Evolutionary conservation across 2,113 vertebrate genomes (phyloP).

Genomic region (Phocoena sinus): DNA sequence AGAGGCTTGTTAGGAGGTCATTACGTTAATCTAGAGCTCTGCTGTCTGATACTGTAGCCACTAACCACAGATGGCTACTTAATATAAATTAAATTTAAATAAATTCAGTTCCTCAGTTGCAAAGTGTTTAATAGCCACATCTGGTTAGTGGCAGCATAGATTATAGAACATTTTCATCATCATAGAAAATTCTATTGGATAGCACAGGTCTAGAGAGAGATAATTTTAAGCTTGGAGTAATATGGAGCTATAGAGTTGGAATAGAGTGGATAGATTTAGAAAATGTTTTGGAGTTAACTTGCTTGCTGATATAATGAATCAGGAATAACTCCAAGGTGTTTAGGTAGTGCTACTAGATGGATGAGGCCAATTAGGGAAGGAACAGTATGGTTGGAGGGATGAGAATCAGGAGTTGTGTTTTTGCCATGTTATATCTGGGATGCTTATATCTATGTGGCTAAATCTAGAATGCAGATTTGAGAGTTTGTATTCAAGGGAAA

Average conservation of each 20-base stretch:
- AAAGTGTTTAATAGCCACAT: background rate
- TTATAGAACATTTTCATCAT: background rate
- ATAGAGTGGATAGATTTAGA: no score
- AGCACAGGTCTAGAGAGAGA: background rate
- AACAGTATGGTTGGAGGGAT: background rate
- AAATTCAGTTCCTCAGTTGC: background rate
- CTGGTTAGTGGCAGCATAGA: background rate
- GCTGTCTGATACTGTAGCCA: background rate
- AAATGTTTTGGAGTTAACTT: background rate
- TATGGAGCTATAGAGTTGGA: background rate
- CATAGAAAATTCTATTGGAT: background rate
- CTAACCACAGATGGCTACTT: background rate
- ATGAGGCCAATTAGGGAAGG: background rate
- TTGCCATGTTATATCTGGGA: background rate
- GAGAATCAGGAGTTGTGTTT: background rate
- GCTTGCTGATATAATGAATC: background rate
- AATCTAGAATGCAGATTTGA: background rate
- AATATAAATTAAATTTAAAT: background rate
- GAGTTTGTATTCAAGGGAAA: background rate
- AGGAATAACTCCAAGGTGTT: background rate
- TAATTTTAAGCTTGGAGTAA: background rate
- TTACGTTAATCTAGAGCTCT: background rate
- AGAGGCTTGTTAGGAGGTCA: background rate
- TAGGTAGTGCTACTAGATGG: background rate
- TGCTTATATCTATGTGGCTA: background rate